These are phyloP conservation scores for Aphelenchoides avenae DNA, from an alignment of 1,140 invertebrate species.

Conservation along the genomic window DNA sequence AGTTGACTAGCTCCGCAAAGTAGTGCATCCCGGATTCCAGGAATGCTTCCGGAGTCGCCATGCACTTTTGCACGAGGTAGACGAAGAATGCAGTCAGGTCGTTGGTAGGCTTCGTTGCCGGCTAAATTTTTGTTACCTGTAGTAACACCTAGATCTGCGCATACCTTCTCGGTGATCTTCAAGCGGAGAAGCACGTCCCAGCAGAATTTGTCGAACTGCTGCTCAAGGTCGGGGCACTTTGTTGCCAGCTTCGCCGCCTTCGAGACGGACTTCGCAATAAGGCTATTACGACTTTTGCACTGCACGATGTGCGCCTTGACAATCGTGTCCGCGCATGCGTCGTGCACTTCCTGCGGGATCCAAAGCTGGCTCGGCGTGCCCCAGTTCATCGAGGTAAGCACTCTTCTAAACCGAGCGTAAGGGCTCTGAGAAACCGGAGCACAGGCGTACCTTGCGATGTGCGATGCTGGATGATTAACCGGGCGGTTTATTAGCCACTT, in stretches of 20 bases:
- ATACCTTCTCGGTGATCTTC: constrained; percentile 30
- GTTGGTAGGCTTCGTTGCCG: constrained; percentile 27
- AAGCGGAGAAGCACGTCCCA: constrained; percentile 37
- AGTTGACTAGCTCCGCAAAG: constrained; percentile 37
- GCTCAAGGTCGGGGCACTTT: constrained; percentile 40
- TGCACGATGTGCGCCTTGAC: constrained; percentile 43
- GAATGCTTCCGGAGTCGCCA: constrained; percentile 35
- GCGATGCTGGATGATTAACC: constrained; percentile 24
- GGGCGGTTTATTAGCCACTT: constrained; percentile 39
- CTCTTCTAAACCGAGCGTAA: constrained; percentile 20
- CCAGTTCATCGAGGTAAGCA: constrained; percentile 37
- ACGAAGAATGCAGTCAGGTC: constrained; percentile 45
- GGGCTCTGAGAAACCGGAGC: too few species aligned
- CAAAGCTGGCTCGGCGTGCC: constrained; percentile 16
- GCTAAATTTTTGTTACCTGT: constrained; percentile 15
- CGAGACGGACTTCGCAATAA: constrained; percentile 37
- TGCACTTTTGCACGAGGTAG: constrained; percentile 31
- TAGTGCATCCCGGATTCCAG: constrained; percentile 27
- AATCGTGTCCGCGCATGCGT: constrained; percentile 21
- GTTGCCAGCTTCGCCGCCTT: constrained; percentile 36
- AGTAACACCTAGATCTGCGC: not conserved
- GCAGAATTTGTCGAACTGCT: constrained; percentile 41
- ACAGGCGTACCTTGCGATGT: constrained; percentile 22
- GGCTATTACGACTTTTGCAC: constrained; percentile 35
- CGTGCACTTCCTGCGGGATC: constrained; percentile 27